phyloP scores from a whole-genome alignment of 2,797 vertebrate genomes.

The Parambassis ranga region DNA sequence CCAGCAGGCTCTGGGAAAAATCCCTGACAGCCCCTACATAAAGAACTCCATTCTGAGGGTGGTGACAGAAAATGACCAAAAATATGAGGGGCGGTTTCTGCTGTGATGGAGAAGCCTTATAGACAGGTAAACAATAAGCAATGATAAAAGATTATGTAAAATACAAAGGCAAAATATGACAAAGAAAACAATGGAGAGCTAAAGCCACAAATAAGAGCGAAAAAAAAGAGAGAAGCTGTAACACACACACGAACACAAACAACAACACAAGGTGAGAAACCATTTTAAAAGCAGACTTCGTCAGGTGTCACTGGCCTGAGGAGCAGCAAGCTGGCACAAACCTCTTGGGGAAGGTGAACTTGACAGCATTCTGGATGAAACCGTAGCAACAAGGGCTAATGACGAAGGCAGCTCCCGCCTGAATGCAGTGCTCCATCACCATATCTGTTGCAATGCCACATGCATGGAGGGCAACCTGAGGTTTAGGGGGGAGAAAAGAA shows the following conservation, averaged over 20 bases:
- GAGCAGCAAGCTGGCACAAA: slow-evolving; percentile 53
- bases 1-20: background rate
- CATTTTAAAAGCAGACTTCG: background rate
- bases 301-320: background rate
- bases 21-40: background rate
- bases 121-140: slow-evolving; percentile 26
- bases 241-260: slow-evolving; percentile 19
- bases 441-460: slow-evolving; percentile 98
- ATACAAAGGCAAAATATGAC: background rate
- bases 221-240: background rate
- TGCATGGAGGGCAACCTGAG: slow-evolving; percentile 93
- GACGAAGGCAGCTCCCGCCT: slow-evolving; percentile 86
- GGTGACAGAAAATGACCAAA: slow-evolving; percentile 6
- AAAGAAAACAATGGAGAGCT: slow-evolving; percentile 6
- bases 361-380: slow-evolving; percentile 95
- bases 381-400: slow-evolving; percentile 97
- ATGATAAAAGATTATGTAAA: background rate
- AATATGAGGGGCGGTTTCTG: slow-evolving; percentile 6
- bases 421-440: slow-evolving; percentile 92
- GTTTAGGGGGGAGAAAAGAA: background rate
- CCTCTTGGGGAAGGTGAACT: slow-evolving; percentile 94
- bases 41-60: background rate
- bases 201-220: background rate
- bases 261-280: slow-evolving; percentile 11
- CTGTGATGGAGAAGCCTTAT: slow-evolving; percentile 23